Base-by-base conservation (phyloP, 2,797 vertebrate species). In the Fistularia commersonii region DNA sequence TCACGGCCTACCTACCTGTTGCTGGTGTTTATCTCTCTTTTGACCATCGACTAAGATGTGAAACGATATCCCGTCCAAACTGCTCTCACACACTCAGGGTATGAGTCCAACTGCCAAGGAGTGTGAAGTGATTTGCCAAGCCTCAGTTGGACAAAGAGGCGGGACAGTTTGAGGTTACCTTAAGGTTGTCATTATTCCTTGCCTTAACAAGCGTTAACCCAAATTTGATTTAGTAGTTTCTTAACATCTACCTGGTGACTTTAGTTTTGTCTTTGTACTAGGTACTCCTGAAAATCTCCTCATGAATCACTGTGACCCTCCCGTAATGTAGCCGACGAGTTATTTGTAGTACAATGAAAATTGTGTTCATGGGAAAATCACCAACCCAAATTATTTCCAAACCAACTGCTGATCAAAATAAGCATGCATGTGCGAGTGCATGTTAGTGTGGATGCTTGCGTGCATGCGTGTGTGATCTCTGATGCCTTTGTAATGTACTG, bases 1-100 rank as follows among this genome's bases (percentile, higher is more conserved):
- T 43, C 50, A 53, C 41, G 31, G 39, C 59, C 59, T 50, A 76
- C 83, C 60, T 72, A 84, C 85, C 84, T 86, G 66, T 39, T 49
- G 51, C 41, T 59, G 64, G 7, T 62, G 51, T 45, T 46, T 66
- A 52, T 50, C 49, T 15, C 51, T 38, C 32, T 71, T 53, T 54
- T 41, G 53, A 54, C 54, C 14, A 33, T 7, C 45, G 62, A 52
- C 8, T 7, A 1, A 55, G 9, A 63, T 60, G 55, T 57, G 43
- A 56, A 39, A 14, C 13, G 34, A 14, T 13, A 34, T n/a, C 5
- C 13, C 9, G 13, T 49, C 52, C 68, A 54, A 41, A 45, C 57
- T 51, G 57, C 45, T 41, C 56, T 59, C 11, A 42, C 23, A 23
- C 2, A 23, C 23, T 23, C 23, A 23, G 23, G 23, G 23, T 23